Evolutionary conservation across 2,888 invertebrate species (phyloP), one percentile per base, ranked within the genome.

Genomic region (Leptogaster cylindrica): DNA sequence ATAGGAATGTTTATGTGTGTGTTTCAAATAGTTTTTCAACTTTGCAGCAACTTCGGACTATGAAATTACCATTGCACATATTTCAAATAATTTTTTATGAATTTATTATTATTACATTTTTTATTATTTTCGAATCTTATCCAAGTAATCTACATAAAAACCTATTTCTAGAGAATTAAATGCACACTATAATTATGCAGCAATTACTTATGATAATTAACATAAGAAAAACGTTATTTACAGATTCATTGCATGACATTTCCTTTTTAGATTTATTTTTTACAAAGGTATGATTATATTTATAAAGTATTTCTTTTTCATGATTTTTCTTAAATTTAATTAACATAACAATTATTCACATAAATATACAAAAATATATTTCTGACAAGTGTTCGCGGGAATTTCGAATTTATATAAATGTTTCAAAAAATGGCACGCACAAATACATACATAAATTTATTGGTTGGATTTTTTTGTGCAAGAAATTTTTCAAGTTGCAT

Each of bases 61-160:
- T 64, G 36, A 25, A 64, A 64, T 64, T 50, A 64, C 50, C 64
- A 64, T 64, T 64, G 64, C 64, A 64, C 64, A 23, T 64, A 12
- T 28, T 63, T 64, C n/a, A n/a, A n/a, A n/a, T n/a, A n/a, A n/a
- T n/a, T n/a, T n/a, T n/a, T n/a, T n/a, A n/a, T n/a, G n/a, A n/a
- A n/a, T n/a, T n/a, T n/a, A n/a, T n/a, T n/a, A n/a, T 23, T 44
- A 20, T 27, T 64, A 63, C 28, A 10, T 8, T 31, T 28, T 63
- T 27, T 41, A 16, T 44, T 27, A 27, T 48, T 31, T 18, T 48
- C 23, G 33, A 31, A 33, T 31, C 25, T 48, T 23, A 64, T 16
- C 18, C 27, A 23, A 23, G 20, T 55, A 36, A 12, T 23, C 55
- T 55, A 55, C 55, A 55, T 55, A 55, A 36, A 55, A 55, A 55